phyloP scores from a whole-genome alignment of 2,797 vertebrate species.

The Anas acuta region DNA sequence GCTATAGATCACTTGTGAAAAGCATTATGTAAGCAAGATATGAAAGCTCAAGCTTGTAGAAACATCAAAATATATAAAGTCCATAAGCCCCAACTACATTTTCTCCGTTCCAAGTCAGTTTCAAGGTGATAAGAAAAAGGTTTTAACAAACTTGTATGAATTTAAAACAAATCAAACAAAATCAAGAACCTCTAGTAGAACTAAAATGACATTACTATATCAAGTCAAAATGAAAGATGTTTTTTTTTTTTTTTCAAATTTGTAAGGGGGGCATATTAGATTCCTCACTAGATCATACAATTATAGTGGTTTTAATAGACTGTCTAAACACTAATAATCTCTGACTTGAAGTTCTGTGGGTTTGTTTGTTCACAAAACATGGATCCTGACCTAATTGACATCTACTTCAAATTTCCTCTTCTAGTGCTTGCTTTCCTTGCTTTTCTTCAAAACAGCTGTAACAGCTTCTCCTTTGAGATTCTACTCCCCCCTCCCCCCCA shows the following conservation, averaged over 20 bases:
- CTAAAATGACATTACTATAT: background rate
- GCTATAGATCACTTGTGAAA: background rate
- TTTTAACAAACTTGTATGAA: background rate
- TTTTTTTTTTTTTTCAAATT: background rate
- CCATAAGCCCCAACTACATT: background rate
- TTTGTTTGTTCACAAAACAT: background rate
- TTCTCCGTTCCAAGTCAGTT: background rate
- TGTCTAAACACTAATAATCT: background rate
- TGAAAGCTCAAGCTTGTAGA: background rate
- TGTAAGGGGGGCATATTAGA: accelerated
- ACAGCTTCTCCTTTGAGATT: background rate
- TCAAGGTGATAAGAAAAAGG: background rate
- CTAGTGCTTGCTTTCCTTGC: background rate
- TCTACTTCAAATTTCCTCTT: background rate
- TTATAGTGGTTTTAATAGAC: background rate
- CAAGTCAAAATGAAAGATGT: background rate
- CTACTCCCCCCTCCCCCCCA: accelerated
- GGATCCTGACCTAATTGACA: background rate
- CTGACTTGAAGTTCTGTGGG: background rate
- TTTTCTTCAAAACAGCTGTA: background rate
- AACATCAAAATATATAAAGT: background rate
- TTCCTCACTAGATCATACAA: background rate
- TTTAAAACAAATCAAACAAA: background rate
- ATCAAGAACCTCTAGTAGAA: background rate
- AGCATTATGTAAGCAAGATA: background rate